Evolutionary conservation across 2,888 invertebrate genomes (phyloP).

Genomic region (Athripsodes cinereus): DNA sequence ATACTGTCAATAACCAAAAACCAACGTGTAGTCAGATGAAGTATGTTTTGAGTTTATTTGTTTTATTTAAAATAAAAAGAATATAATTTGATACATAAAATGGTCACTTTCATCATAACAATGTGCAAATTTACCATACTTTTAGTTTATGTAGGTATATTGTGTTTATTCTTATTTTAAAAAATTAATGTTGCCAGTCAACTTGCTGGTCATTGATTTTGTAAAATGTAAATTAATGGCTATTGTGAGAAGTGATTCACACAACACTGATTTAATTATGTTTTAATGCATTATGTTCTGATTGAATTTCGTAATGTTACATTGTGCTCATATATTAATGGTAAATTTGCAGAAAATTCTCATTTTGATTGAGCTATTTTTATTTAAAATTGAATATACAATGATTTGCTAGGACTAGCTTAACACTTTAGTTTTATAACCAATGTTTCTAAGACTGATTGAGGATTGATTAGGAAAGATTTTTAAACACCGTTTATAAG

Average conservation of each 20-base stretch:
- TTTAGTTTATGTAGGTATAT: too few relatives aligned
- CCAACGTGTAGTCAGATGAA: background rate
- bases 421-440: slow-evolving; percentile 16
- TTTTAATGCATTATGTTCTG: too few relatives aligned
- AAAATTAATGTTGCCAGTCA: too few relatives aligned
- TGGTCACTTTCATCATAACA: background rate
- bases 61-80: background rate
- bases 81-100: background rate
- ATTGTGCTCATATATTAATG: too few relatives aligned
- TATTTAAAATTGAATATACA: background rate
- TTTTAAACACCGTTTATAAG: background rate
- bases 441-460: slow-evolving; percentile 28
- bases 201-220: too few relatives aligned
- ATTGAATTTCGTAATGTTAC: too few relatives aligned
- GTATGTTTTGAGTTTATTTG: background rate
- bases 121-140: too few relatives aligned
- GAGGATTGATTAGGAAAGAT: slow-evolving; percentile 24
- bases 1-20: background rate
- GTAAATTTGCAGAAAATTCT: background rate
- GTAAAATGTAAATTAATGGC: too few relatives aligned
- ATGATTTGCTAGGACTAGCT: slow-evolving; percentile 17
- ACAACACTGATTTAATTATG: too few relatives aligned
- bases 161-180: too few relatives aligned
- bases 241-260: too few relatives aligned
- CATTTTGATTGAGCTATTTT: background rate